Evolutionary conservation across 2,888 invertebrate genomes (phyloP), one percentile per base, ranked within the genome.

Genomic region (Rosalia funebris): DNA sequence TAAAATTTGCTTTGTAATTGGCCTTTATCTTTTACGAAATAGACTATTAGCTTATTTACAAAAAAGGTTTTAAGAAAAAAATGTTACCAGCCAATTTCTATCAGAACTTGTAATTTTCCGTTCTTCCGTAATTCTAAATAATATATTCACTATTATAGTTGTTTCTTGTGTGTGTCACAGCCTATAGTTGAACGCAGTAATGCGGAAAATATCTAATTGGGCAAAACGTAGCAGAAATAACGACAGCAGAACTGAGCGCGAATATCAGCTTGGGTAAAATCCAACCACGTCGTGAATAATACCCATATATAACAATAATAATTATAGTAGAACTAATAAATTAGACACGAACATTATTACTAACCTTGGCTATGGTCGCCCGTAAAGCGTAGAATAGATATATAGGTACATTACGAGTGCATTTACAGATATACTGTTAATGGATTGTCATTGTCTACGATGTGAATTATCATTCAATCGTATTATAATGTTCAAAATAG

Each of bases 291-390:
- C 47, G 34, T 31, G 47, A 17, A 47, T 17, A 47, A 16, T 17
- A 16, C n/a, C 47, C 14, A 9, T 20, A 10, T 34, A 34, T 17
- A 47, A 47, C 36, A 47, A 47, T 17, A 47, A 34, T 47, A 34
- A 47, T 47, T 45, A 47, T 16, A n/a, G 46, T n/a, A 34, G 46
- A 34, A 32, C 47, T 36, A 47, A 34, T 47, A 47, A 47, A 47
- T 47, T 47, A 47, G 32, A 46, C 36, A 17, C 16, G 32, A 44
- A 44, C 44, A 44, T 44, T 44, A 44, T 44, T 25, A 20, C 20
- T 44, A 48, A 20, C 48, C 48, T 48, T 48, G 48, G 47, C 19
- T 37, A 48, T 20, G 12, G 19, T n/a, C 15, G 48, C n/a, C 12
- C n/a, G 19, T 37, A 34, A 2, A 32, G 32, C 15, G 48, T 5